Percentiles rank a stretch among this genome's conserved stretches.
Evolutionary conservation across 2,797 vertebrate species (phyloP).

Genomic region (Orientallactaga sibirica): DNA sequence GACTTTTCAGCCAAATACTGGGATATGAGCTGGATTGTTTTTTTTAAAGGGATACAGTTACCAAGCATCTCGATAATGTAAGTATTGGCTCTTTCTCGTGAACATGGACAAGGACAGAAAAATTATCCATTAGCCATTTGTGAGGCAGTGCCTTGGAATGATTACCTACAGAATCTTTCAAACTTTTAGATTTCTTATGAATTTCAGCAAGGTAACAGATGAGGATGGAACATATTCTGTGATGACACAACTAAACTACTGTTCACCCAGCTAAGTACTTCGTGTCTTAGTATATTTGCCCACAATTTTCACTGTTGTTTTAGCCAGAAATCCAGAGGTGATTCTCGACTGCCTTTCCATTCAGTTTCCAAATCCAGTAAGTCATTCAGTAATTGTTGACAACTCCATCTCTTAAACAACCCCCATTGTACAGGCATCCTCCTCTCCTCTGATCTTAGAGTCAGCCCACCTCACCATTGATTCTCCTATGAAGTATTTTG

Average conservation of each 20-base stretch:
- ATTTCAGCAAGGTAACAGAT: neutral
- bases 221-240: neutral
- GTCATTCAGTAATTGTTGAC: neutral
- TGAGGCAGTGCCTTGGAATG: neutral
- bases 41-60: neutral
- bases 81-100: neutral
- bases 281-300: neutral
- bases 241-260: neutral
- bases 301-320: neutral
- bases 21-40: neutral
- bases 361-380: constrained; percentile 12
- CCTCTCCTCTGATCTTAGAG: neutral
- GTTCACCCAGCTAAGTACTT: neutral
- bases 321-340: neutral
- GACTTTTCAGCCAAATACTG: neutral
- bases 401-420: neutral
- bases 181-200: neutral
- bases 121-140: neutral
- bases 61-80: neutral
- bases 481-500: neutral
- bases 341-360: neutral
- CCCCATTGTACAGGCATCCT: neutral
- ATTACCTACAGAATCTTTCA: neutral
- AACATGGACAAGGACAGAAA: neutral
- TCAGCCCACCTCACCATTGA: neutral